Evolutionary conservation across 2,888 invertebrate genomes (phyloP), one percentile per base, ranked within the genome.

Genomic region (Nemoura dubitans): DNA sequence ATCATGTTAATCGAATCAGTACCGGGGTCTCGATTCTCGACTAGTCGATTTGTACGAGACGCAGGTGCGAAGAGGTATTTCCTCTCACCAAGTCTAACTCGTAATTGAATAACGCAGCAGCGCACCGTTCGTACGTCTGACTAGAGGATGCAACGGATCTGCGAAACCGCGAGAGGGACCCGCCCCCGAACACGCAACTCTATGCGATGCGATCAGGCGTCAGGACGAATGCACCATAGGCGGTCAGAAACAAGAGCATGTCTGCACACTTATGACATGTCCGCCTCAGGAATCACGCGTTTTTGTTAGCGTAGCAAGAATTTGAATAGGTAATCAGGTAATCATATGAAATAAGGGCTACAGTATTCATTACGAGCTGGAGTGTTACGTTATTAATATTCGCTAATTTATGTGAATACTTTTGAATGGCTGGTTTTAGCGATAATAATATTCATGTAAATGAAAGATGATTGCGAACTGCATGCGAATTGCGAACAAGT

Each of bases 1-100:
- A 78, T 78, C 27, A 78, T 78, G 78, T 28, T 78, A 78, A 78
- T 26, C n/a, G 78, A 78, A 78, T 27, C 27, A 78, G 28, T 78
- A 26, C 10, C 28, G 26, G 2, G 59, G 16, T 21, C 59, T 59
- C 59, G 59, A 59, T 59, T 21, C 59, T 10, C 14, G 59, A 3
- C 59, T 7, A 10, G 16, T 59, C 3, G 21, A 21, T 59, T 21
- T 59, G n/a, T n/a, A 59, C 59, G 2, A 59, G 59, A 14, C 14
- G 59, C 59, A 59, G 59, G 59, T 59, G 59, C 59, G 21, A 59
- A 59, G 21, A 10, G 59, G 16, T 21, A 59, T 21, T 21, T 59
- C 14, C 14, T 59, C 21, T 21, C 59, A 59, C 16, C 59, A 10
- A 7, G 16, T 16, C 16, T 16, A 14, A 14, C 10, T 36, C 36